A percentile compares a stretch with the other conserved stretches of the same genome.
phyloP scores from a whole-genome alignment of 2,888 invertebrate species.

The Leucophenga maculata region DNA sequence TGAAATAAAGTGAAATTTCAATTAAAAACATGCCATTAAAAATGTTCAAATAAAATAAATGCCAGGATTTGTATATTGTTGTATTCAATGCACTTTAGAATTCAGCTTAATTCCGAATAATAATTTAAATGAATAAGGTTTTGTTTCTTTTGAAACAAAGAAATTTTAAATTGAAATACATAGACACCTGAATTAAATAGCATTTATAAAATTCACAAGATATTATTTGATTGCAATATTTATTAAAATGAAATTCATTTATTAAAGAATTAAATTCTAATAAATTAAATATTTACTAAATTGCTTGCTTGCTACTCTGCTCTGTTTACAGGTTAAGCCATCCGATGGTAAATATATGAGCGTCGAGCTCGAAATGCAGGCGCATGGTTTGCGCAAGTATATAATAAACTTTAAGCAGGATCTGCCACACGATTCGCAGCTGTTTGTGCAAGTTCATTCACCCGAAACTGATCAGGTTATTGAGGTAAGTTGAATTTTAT shows the following conservation, averaged over 20 bases:
- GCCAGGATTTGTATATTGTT: neutral
- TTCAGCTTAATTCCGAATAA: neutral
- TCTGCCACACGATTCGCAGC: conserved; percentile 63
- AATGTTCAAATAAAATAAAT: conserved; percentile 31
- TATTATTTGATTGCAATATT: too few relatives aligned
- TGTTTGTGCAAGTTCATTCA: conserved; percentile 67
- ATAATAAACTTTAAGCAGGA: conserved; percentile 63
- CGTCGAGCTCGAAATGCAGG: conserved; percentile 64
- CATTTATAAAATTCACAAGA: too few relatives aligned
- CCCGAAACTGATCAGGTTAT: conserved; percentile 70
- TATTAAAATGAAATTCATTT: too few relatives aligned
- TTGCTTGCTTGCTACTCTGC: neutral
- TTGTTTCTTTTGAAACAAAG: too few relatives aligned
- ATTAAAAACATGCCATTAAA: conserved; percentile 30
- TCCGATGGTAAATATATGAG: conserved; percentile 67
- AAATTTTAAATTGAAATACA: too few relatives aligned
- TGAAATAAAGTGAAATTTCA: neutral
- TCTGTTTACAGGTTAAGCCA: conserved; percentile 63
- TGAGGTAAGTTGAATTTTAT: conserved; percentile 59
- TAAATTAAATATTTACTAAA: neutral
- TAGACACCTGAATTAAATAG: too few relatives aligned
- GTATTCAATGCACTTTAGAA: neutral
- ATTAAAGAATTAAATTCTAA: too few relatives aligned
- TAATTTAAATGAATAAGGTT: neutral
- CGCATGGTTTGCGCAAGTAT: conserved; percentile 68